phyloP scores from a whole-genome alignment of 2,113 vertebrate species.

The Panurus biarmicus region DNA sequence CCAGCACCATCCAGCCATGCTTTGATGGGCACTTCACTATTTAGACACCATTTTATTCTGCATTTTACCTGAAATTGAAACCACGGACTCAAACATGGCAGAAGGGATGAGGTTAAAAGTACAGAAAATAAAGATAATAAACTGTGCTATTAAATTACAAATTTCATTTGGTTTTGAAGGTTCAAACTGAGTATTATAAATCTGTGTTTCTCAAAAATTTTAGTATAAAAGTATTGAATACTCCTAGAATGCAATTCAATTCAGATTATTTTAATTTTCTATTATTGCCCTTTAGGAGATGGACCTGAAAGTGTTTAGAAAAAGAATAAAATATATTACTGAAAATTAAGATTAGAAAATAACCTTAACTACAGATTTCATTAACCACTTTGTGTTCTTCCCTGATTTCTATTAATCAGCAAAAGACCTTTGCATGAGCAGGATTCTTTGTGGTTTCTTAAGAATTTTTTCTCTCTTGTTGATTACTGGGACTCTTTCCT shows the following conservation, averaged over 20 bases:
- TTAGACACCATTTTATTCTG: accelerated
- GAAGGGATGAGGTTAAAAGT: background rate
- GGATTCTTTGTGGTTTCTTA: background rate
- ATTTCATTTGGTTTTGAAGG: background rate
- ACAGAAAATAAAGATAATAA: background rate
- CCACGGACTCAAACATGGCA: accelerated
- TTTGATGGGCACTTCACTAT: accelerated
- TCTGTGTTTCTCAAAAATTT: accelerated
- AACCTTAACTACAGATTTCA: background rate
- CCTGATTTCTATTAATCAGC: background rate
- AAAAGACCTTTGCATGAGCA: background rate
- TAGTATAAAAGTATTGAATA: background rate
- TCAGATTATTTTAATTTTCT: background rate
- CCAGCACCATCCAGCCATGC: background rate
- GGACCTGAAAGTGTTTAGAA: background rate
- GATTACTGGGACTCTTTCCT: background rate
- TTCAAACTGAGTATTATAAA: background rate
- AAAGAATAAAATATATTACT: background rate
- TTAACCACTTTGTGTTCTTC: background rate
- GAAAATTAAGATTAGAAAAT: background rate
- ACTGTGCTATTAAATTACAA: background rate
- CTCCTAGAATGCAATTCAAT: background rate
- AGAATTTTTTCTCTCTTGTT: background rate
- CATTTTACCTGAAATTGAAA: background rate
- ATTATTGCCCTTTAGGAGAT: background rate